Percentiles rank a stretch among this genome's conserved stretches.
Conservation (phyloP, 2,797 vertebrate genomes). For the Trachurus trachurus region DNA sequence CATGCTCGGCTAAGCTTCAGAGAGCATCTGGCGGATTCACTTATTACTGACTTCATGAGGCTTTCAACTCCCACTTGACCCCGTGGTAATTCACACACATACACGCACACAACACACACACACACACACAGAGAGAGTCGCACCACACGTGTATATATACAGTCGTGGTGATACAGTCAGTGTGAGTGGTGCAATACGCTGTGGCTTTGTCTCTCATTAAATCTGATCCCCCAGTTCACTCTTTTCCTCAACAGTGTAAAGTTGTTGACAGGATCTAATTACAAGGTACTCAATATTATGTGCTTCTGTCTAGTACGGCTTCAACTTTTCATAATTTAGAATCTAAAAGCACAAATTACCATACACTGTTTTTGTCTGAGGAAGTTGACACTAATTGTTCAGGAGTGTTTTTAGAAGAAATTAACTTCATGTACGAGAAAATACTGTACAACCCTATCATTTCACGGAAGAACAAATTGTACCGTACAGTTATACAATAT, state of each 20-base stretch:
- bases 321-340: neutral
- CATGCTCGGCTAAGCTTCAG: slow-evolving; percentile 50
- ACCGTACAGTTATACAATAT: no score
- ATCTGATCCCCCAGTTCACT: slow-evolving; percentile 26
- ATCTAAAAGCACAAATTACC: neutral
- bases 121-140: no score
- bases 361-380: neutral
- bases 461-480: neutral
- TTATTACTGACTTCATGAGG: slow-evolving; percentile 59
- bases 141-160: neutral
- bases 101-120: neutral
- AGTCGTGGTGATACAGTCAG: neutral
- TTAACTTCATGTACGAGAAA: neutral
- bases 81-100: slow-evolving; percentile 35
- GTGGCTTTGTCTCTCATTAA: slow-evolving; percentile 41
- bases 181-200: neutral
- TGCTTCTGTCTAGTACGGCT: neutral
- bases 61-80: slow-evolving; percentile 36
- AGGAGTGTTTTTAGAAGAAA: neutral
- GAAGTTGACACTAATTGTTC: neutral
- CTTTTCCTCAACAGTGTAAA: slow-evolving; percentile 13
- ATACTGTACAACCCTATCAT: neutral
- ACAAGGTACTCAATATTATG: slow-evolving; percentile 9
- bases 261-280: slow-evolving; percentile 27
- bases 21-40: slow-evolving; percentile 53